Base-by-base conservation (phyloP, 2,797 vertebrate genomes). In the Coregonus sp. region DNA sequence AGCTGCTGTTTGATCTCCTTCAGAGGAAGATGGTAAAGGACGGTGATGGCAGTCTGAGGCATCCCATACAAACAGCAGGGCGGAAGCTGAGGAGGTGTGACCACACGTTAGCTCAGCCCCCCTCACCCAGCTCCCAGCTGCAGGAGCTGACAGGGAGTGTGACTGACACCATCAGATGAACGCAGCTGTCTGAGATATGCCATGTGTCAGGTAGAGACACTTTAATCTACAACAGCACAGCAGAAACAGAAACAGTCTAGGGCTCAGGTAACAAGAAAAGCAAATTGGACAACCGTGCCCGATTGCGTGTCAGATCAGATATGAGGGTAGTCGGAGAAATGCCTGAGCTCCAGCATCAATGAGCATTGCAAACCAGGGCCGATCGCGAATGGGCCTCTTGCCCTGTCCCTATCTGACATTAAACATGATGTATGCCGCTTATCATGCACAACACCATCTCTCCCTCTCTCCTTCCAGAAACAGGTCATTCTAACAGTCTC, bases 61-160 rank as follows among this genome's bases (percentile, higher is more conserved):
- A 0, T 33, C 65, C 65, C 65, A 14, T 29, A 7, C 18, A n/a
- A 33, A 59, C 54, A 54, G 51, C 5, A 33, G 72, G 52, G 52
- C 1, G 9, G 54, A 84, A 67, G 78, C 76, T 6, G 83, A 84
- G 74, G 77, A 83, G 72, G 78, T 82, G 76, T 86, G 82, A 74
- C 78, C 86, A 29, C 72, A 75, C 73, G 76, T 86, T 78, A 82
- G 84, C 15, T 82, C 75, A 50, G 80, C 87, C 82, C 35, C 86
- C 78, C 65, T 84, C 80, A 65, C 86, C 85, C 73, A 83, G 69
- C 65, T 75, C 56, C 72, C 72, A 73, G 50, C 78, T 16, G 71
- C 71, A 59, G 56, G 15, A 61, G 71, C 71, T 75, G 77, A 81
- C 56, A 69, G 75, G 14, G 66, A 76, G 33, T 33, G 54, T 35